Percentiles rank a stretch among this genome's conserved stretches.
Evolutionary conservation across 2,797 vertebrate species (phyloP).

Genomic region (Sebastolobus altivelis): DNA sequence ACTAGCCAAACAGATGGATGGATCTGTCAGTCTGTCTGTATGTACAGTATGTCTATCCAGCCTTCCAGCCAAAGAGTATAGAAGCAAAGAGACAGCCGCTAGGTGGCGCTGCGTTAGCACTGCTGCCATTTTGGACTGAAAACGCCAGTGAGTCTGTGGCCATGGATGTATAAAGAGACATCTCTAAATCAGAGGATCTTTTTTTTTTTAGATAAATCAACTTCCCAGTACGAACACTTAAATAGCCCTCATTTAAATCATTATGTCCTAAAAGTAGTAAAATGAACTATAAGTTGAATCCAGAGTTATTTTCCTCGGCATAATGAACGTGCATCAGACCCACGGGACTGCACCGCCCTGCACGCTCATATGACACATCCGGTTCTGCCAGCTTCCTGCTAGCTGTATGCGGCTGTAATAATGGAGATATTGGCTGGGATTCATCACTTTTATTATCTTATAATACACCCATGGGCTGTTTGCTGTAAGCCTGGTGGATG

Average conservation of each 20-base stretch:
- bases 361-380: not conserved
- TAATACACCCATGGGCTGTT: not conserved
- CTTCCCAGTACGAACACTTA: not conserved
- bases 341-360: not conserved
- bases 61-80: not conserved
- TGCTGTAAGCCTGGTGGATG: not conserved
- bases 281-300: not conserved
- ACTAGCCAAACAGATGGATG: constrained; percentile 7
- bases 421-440: not conserved
- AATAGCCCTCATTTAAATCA: not conserved
- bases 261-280: not conserved
- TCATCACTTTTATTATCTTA: not conserved
- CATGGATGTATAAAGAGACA: not conserved
- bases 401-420: not conserved
- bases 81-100: not conserved
- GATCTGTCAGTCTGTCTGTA: not conserved
- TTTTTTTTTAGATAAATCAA: not conserved
- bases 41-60: not conserved
- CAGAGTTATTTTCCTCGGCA: not conserved
- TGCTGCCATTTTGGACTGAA: not conserved
- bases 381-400: not conserved
- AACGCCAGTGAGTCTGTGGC: not conserved
- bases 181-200: not conserved
- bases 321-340: no score
- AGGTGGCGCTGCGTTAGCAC: not conserved